Conservation (phyloP, 2,888 invertebrate species). For the Caprella mutica region DNA sequence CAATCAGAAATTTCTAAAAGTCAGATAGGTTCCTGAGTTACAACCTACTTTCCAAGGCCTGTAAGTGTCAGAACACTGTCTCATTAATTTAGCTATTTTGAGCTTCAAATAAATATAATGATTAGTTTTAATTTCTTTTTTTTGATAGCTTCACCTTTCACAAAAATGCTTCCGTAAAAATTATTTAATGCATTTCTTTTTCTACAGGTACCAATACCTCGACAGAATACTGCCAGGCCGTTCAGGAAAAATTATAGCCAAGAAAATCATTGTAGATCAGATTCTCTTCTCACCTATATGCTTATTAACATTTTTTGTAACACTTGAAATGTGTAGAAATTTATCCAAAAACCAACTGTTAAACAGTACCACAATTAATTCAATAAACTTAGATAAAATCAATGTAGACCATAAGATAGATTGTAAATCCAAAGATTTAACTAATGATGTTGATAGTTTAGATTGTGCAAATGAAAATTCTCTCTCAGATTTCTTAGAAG, state of each 20-base stretch:
- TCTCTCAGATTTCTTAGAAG: neutral
- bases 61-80: no score
- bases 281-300: conserved; percentile 43
- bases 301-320: conserved; percentile 39
- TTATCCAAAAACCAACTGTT: neutral
- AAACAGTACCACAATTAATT: neutral
- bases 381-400: no score
- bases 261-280: conserved; percentile 43
- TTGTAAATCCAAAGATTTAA: neutral
- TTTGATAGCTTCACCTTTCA: neutral
- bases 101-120: no score
- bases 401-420: neutral
- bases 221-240: conserved; percentile 41
- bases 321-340: conserved; percentile 36
- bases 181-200: neutral
- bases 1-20: no score
- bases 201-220: conserved; percentile 39
- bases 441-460: neutral
- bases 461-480: neutral
- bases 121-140: neutral
- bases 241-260: conserved; percentile 37
- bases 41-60: neutral
- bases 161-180: neutral
- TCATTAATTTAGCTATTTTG: no score
- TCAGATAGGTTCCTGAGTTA: no score